Conservation (phyloP, 2,888 invertebrate species). For the Melieria crassipennis region DNA sequence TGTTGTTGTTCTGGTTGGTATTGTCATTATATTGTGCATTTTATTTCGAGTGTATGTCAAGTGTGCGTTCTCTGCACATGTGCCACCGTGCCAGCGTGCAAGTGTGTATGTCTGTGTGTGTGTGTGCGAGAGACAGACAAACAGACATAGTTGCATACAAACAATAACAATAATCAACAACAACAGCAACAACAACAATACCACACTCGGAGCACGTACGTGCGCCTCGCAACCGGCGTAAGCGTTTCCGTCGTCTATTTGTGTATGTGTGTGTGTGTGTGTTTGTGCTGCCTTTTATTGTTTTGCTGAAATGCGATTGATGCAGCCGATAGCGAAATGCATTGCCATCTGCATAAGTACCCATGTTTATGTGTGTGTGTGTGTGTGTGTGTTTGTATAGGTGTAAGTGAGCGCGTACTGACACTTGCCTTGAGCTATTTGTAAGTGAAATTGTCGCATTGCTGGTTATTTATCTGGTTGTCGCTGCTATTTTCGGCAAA, state of each 20-base stretch:
- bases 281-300: slow-evolving; percentile 36
- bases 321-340: slow-evolving; percentile 42
- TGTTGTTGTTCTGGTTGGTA: slow-evolving; percentile 14
- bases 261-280: background rate
- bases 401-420: background rate
- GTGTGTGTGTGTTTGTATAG: background rate
- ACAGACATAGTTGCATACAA: slow-evolving; percentile 21
- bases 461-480: too few relatives aligned
- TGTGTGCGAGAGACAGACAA: slow-evolving; percentile 20
- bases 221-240: slow-evolving; percentile 16
- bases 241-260: background rate
- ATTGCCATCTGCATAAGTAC: slow-evolving; percentile 16
- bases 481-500: too few relatives aligned
- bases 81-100: background rate
- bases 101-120: slow-evolving; percentile 24
- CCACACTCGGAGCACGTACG: background rate
- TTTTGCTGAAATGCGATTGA: slow-evolving; percentile 47
- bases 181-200: background rate
- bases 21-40: slow-evolving; percentile 21
- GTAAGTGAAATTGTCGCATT: too few relatives aligned
- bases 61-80: background rate
- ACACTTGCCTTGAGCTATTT: too few relatives aligned
- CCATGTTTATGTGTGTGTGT: background rate
- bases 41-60: slow-evolving; percentile 15
- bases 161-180: background rate